These are phyloP conservation scores for Acrobasis consociella DNA, from an alignment of 2,888 invertebrate genomes.

Conservation along the genomic window DNA sequence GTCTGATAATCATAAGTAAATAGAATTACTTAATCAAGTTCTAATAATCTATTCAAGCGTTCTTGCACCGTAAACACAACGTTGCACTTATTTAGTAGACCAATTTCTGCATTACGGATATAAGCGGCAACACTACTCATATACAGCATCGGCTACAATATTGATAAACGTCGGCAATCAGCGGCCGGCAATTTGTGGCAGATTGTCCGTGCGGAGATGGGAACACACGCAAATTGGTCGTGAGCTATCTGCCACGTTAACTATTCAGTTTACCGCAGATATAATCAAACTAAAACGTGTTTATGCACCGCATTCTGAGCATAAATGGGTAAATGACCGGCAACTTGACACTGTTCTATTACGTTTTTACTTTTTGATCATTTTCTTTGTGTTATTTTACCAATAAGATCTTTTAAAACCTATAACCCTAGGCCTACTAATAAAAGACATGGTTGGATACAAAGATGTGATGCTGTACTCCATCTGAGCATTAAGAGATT, in stretches of 20 bases:
- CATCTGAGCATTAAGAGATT: background rate
- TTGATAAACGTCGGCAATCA: slow-evolving; percentile 80
- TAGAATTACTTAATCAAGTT: too few species aligned
- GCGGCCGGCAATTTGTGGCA: slow-evolving; percentile 72
- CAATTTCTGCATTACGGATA: slow-evolving; percentile 36
- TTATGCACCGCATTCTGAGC: slow-evolving; percentile 5
- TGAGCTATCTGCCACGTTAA: slow-evolving; percentile 54
- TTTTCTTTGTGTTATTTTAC: too few species aligned
- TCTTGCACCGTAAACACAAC: background rate
- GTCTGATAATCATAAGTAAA: too few species aligned
- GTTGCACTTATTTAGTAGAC: slow-evolving; percentile 42
- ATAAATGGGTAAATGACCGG: background rate
- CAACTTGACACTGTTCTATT: too few species aligned
- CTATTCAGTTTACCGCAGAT: slow-evolving; percentile 49
- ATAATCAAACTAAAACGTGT: slow-evolving; percentile 3
- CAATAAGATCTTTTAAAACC: too few species aligned
- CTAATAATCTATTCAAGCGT: background rate
- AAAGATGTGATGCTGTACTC: background rate
- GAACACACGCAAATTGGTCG: slow-evolving; percentile 69
- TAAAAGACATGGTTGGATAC: too few species aligned
- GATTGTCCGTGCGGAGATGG: slow-evolving; percentile 76
- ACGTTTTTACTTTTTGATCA: too few species aligned
- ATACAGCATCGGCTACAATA: slow-evolving; percentile 54
- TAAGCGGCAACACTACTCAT: slow-evolving; percentile 34
- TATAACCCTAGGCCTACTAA: too few species aligned